Conservation (phyloP, 2,888 invertebrate species). For the Drosophila kuntzei region DNA sequence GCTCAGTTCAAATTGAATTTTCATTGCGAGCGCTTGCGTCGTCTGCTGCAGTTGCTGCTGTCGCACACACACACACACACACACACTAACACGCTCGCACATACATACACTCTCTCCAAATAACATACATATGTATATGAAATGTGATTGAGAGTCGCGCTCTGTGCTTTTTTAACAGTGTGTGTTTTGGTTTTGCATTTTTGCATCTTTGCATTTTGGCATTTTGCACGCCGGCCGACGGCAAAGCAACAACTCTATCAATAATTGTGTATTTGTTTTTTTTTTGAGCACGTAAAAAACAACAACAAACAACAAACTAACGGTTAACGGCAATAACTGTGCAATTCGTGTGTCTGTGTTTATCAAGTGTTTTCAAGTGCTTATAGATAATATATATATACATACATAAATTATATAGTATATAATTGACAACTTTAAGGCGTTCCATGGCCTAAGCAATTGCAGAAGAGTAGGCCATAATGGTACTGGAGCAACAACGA, state of each 20-base stretch:
- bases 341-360: slow-evolving; percentile 18
- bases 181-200: slow-evolving; percentile 39
- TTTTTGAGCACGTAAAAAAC: slow-evolving; percentile 57
- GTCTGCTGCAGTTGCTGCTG: slow-evolving; percentile 66
- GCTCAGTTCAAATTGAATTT: slow-evolving; percentile 85
- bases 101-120: slow-evolving; percentile 6
- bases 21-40: slow-evolving; percentile 82
- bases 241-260: slow-evolving; percentile 39
- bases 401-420: neutral
- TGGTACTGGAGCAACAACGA: slow-evolving; percentile 82
- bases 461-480: slow-evolving; percentile 66
- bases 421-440: slow-evolving; percentile 26
- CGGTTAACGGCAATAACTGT: slow-evolving; percentile 36
- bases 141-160: slow-evolving; percentile 30
- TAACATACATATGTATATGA: neutral
- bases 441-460: slow-evolving; percentile 54
- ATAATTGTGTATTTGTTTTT: slow-evolving; percentile 22
- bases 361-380: slow-evolving; percentile 23
- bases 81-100: slow-evolving; percentile 10
- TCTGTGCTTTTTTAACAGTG: slow-evolving; percentile 31
- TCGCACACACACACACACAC: slow-evolving; percentile 29
- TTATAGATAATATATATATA: neutral
- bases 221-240: slow-evolving; percentile 62
- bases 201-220: no score
- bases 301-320: slow-evolving; percentile 13